Evolutionary conservation across 2,888 invertebrate genomes (phyloP), one percentile per base, ranked within the genome.

Genomic region (Apoda limacodes): DNA sequence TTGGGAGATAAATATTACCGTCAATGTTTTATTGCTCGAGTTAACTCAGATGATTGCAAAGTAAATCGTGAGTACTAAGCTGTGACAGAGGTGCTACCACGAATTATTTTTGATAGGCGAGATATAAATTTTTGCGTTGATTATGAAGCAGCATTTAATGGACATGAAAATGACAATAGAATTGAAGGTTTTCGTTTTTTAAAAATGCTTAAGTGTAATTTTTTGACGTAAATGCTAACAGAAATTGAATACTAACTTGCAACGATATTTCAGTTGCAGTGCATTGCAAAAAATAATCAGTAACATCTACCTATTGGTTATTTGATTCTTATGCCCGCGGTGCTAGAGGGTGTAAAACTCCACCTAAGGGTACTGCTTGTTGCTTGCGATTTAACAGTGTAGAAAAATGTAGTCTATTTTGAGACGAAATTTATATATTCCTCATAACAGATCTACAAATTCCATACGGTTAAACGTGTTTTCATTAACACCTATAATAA

Each of bases 241-340:
- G n/a, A n/a, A n/a, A n/a, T n/a, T n/a, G n/a, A n/a, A n/a, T n/a
- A n/a, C n/a, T n/a, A n/a, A n/a, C n/a, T n/a, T n/a, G n/a, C n/a
- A n/a, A n/a, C n/a, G n/a, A 17, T 17, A 17, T 6, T 17, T 17
- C 17, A 17, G 7, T 17, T 17, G 7, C 5, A 5, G 17, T 5
- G 17, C 17, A 17, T 17, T 6, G 5, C 17, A 7, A 17, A 6
- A 17, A 17, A 17, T 5, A 17, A 6, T 7, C n/a, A n/a, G n/a
- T n/a, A n/a, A n/a, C n/a, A n/a, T n/a, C n/a, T n/a, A n/a, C n/a
- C 30, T n/a, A 25, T 25, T 21, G 20, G 5, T 25, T 33, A 28
- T 26, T 27, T 30, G 22, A 34, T 19, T 43, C 34, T 4, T 34
- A 43, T 25, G 36, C 42, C 9, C 29, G 35, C 25, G 39, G 36